A percentile compares a stretch with the other conserved stretches of the same genome.
Evolutionary conservation across 2,888 invertebrate species (phyloP).

Genomic region (Limnephilus marmoratus): DNA sequence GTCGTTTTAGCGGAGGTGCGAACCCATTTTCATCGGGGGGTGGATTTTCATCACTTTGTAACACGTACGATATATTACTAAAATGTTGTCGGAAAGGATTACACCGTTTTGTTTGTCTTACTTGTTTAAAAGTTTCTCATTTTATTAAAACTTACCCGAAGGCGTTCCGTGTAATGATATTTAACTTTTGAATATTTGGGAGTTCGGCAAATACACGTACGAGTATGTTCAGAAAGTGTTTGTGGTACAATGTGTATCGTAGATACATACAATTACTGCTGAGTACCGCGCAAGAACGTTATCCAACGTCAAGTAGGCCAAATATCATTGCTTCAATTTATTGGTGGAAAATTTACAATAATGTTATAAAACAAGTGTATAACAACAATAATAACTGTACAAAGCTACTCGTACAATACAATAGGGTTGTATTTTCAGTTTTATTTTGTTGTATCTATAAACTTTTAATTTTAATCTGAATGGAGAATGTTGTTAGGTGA

Average conservation of each 20-base stretch:
- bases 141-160: neutral
- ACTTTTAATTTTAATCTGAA: too few relatives aligned
- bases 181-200: neutral
- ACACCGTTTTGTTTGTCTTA: neutral
- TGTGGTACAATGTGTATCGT: neutral
- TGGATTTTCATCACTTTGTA: constrained; percentile 13
- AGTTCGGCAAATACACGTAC: neutral
- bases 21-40: constrained; percentile 29
- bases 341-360: too few relatives aligned
- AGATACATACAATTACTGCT: neutral
- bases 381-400: too few relatives aligned
- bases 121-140: neutral
- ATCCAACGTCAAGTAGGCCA: neutral
- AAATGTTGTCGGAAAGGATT: neutral
- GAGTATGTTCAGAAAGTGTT: neutral
- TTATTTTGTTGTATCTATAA: too few relatives aligned
- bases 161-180: neutral
- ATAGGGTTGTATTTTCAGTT: too few relatives aligned
- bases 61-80: neutral
- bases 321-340: neutral
- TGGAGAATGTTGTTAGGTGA: too few relatives aligned
- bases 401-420: too few relatives aligned
- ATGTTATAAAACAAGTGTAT: too few relatives aligned
- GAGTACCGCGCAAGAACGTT: neutral
- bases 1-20: constrained; percentile 57